A percentile compares a stretch with the other conserved stretches of the same genome.
Conservation (phyloP, 2,113 vertebrate genomes). For the Oreochromis aureus region DNA sequence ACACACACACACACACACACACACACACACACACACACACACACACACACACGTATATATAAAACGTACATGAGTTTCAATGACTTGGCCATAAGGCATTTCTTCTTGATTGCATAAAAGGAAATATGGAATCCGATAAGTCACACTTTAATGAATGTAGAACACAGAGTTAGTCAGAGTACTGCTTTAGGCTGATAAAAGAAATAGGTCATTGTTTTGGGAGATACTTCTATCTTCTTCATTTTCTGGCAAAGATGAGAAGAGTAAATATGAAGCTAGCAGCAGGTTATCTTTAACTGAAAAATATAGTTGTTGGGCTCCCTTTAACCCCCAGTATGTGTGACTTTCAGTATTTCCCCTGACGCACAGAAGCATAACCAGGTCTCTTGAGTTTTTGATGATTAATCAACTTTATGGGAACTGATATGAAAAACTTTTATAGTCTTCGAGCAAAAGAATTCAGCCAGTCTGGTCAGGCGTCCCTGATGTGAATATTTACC, state of each 20-base stretch:
- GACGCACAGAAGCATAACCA: neutral
- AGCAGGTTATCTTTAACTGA: neutral
- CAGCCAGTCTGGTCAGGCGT: neutral
- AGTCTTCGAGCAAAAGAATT: accelerated
- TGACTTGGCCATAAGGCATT: neutral
- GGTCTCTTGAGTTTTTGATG: neutral
- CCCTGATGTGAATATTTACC: neutral
- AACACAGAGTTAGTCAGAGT: neutral
- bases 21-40: too few relatives aligned
- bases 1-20: neutral
- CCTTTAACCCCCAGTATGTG: neutral
- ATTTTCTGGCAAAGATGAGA: neutral
- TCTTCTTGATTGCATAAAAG: neutral
- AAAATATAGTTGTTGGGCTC: neutral
- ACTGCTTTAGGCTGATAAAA: neutral
- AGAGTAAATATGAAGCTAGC: neutral
- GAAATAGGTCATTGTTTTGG: neutral
- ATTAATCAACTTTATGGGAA: neutral
- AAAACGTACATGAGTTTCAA: neutral
- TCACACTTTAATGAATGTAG: neutral
- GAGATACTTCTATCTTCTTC: neutral
- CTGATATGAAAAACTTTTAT: too few relatives aligned
- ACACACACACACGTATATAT: too few relatives aligned
- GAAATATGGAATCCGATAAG: neutral
- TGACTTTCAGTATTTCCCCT: neutral